Conservation (phyloP, 2,113 vertebrate species). For the Pedionomus torquatus region DNA sequence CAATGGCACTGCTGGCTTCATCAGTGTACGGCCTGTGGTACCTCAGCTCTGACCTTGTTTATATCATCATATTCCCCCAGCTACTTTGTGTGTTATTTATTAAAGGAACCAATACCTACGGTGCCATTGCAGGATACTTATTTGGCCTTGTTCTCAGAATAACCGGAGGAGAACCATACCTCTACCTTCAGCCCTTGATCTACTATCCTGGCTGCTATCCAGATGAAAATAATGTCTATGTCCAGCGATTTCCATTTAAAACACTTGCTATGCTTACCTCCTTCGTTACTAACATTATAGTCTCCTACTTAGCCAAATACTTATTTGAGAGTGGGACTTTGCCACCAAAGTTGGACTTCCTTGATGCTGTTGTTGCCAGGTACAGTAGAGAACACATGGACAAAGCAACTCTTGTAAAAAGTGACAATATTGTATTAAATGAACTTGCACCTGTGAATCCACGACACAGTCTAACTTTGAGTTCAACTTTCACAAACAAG, state of each 20-base stretch:
- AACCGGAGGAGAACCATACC: conserved; percentile 93
- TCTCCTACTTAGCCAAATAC: conserved; percentile 92
- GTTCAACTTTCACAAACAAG: conserved; percentile 88
- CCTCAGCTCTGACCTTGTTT: conserved; percentile 95
- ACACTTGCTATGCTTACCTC: conserved; percentile 90
- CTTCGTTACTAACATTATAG: conserved; percentile 85
- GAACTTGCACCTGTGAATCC: conserved; percentile 90
- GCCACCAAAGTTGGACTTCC: conserved; percentile 91
- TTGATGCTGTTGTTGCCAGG: conserved; percentile 92
- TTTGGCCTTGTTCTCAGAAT: conserved; percentile 91
- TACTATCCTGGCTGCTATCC: conserved; percentile 89
- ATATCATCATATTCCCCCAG: conserved; percentile 98
- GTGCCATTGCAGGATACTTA: conserved; percentile 89
- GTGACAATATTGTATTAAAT: conserved; percentile 91
- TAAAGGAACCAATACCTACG: conserved; percentile 95
- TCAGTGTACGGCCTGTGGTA: conserved; percentile 98
- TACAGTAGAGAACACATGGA: conserved; percentile 98
- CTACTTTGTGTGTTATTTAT: conserved; percentile 94
- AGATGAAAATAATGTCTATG: conserved; percentile 80
- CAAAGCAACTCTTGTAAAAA: conserved; percentile 91
- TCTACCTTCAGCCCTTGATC: conserved; percentile 91
- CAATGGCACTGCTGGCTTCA: conserved; percentile 92
- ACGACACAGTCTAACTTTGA: conserved; percentile 79
- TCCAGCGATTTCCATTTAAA: conserved; percentile 95
- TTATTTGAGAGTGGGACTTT: conserved; percentile 93